Evolutionary conservation across 2,888 invertebrate species (phyloP).

Genomic region (Diarsia rubi): DNA sequence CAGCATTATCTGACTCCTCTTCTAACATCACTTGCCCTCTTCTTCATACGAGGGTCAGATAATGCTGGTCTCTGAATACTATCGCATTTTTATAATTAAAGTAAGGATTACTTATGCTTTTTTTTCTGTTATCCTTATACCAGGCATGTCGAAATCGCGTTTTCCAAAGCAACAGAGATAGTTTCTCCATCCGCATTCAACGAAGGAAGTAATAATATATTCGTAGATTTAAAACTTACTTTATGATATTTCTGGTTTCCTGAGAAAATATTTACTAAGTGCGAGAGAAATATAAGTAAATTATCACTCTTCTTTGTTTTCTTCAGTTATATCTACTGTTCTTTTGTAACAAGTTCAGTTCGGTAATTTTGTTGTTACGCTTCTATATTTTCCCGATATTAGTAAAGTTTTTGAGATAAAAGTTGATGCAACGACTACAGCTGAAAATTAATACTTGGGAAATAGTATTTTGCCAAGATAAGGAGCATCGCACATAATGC

Average conservation of each 20-base stretch:
- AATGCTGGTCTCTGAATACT: too few relatives aligned
- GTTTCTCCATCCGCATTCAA: too few relatives aligned
- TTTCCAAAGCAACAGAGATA: too few relatives aligned
- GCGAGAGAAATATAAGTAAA: not conserved
- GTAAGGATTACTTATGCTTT: too few relatives aligned
- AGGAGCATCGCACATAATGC: not conserved
- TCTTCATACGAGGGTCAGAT: too few relatives aligned
- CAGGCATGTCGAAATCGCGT: too few relatives aligned
- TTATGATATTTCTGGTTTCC: not conserved
- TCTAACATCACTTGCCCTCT: too few relatives aligned
- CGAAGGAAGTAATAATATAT: not conserved
- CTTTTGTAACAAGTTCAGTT: not conserved
- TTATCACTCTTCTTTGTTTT: slow-evolving; percentile 19
- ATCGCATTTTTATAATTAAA: too few relatives aligned
- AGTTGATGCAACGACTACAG: not conserved
- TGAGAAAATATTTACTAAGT: not conserved
- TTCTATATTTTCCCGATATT: not conserved
- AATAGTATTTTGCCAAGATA: not conserved
- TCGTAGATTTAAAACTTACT: not conserved
- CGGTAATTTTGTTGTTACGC: not conserved
- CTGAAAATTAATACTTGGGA: not conserved
- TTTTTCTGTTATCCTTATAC: too few relatives aligned
- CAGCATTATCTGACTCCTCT: too few relatives aligned
- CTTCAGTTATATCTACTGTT: not conserved
- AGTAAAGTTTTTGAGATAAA: slow-evolving; percentile 23